phyloP scores from a whole-genome alignment of 2,113 vertebrate genomes.

The Hemicordylus capensis region DNA sequence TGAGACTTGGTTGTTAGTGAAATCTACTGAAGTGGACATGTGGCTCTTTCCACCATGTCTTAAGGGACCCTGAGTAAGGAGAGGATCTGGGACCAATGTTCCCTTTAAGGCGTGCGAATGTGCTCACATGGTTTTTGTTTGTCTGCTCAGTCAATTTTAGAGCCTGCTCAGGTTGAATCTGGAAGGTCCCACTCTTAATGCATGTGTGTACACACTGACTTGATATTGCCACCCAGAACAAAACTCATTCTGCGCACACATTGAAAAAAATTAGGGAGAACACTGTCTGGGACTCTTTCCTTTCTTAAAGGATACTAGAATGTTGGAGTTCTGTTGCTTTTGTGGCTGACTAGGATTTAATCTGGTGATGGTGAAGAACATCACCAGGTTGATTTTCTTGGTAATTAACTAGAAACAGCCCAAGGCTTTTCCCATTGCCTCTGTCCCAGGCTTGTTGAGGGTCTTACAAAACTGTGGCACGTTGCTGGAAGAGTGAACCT shows the following conservation, averaged over 20 bases:
- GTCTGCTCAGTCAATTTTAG: no score
- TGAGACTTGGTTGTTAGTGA: conserved; percentile 31
- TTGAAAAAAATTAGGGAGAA: no score
- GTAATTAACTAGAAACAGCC: neutral
- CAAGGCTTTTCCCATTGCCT: neutral
- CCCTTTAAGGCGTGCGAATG: no score
- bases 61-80: neutral
- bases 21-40: conserved; percentile 37
- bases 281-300: no score
- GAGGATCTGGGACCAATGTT: neutral
- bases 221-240: no score
- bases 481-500: neutral
- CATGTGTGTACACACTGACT: no score
- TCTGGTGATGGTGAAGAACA: neutral
- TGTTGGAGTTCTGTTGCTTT: neutral
- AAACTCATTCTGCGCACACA: no score
- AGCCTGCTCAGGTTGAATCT: no score
- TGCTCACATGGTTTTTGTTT: no score
- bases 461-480: no score
- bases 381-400: neutral
- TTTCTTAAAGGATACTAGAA: no score
- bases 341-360: neutral
- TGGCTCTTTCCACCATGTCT: neutral
- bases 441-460: neutral
- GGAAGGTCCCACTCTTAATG: no score